phyloP scores from a whole-genome alignment of 1,140 invertebrate genomes.

The Panulirus ornatus region DNA sequence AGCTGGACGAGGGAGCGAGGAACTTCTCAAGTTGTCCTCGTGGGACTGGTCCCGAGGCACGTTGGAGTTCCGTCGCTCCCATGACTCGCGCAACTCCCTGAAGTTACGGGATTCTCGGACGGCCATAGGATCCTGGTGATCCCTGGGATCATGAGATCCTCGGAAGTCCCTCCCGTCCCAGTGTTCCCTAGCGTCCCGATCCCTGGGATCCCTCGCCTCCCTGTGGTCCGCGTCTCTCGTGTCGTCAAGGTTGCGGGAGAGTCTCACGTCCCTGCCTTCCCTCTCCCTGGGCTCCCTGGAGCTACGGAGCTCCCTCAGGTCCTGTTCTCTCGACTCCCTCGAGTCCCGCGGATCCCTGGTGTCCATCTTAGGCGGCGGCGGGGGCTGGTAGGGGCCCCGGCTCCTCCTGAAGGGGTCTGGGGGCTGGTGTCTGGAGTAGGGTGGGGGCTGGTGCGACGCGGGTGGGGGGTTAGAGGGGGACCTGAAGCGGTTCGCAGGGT shows the following conservation, averaged over 20 bases:
- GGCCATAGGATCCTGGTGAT: background rate
- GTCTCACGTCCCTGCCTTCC: background rate
- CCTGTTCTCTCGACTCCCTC: background rate
- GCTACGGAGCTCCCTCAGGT: slow-evolving; percentile 3
- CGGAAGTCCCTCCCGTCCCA: slow-evolving; percentile 21
- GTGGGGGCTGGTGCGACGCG: slow-evolving; percentile 64
- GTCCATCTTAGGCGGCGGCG: slow-evolving; percentile 59
- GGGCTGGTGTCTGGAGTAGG: slow-evolving; percentile 66
- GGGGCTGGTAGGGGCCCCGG: slow-evolving; percentile 41
- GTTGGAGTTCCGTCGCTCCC: slow-evolving; percentile 27
- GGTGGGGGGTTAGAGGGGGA: slow-evolving; percentile 74
- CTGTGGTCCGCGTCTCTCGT: background rate
- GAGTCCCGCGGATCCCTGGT: slow-evolving; percentile 32
- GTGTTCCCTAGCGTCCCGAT: background rate
- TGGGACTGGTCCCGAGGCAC: background rate
- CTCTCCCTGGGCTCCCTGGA: slow-evolving; percentile 19
- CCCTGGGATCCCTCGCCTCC: background rate
- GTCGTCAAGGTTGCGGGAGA: slow-evolving; percentile 13
- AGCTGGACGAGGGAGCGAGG: slow-evolving; percentile 25
- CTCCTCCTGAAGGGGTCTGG: slow-evolving; percentile 29
- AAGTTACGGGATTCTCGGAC: background rate
- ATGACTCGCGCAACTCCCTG: slow-evolving; percentile 26
- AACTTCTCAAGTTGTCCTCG: slow-evolving; percentile 18
- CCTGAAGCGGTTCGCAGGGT: slow-evolving; percentile 19
- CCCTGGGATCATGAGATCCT: background rate